phyloP scores from a whole-genome alignment of 2,797 vertebrate species.

The Sarcoramphus papa region DNA sequence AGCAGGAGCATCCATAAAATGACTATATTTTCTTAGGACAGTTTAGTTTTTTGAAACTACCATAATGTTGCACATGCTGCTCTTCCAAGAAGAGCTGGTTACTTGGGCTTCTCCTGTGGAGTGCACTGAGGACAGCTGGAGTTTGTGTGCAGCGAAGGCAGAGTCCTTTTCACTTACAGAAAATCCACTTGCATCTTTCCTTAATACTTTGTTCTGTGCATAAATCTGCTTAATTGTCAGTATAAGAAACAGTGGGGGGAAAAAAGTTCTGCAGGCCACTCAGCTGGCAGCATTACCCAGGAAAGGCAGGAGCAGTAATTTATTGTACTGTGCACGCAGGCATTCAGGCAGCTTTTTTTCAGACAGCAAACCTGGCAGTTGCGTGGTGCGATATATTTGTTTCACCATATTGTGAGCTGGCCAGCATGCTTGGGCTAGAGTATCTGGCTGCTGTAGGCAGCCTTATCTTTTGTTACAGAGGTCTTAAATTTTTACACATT shows the following conservation, averaged over 20 bases:
- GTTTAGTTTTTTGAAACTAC: neutral
- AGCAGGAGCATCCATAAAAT: neutral
- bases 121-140: neutral
- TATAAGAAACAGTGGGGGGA: neutral
- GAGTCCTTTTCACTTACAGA: neutral
- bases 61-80: neutral
- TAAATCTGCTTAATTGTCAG: neutral
- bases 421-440: neutral
- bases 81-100: neutral
- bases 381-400: neutral
- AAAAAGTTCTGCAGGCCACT: neutral
- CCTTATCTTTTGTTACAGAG: neutral
- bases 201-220: neutral
- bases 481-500: neutral
- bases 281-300: neutral
- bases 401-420: neutral
- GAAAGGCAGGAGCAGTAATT: neutral
- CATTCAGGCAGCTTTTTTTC: neutral
- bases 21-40: neutral
- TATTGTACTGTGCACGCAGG: neutral
- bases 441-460: neutral
- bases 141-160: neutral
- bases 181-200: neutral
- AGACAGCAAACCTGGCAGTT: neutral
- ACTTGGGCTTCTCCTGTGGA: neutral